phyloP scores from a whole-genome alignment of 2,888 invertebrate species.

The Heliconius sara region DNA sequence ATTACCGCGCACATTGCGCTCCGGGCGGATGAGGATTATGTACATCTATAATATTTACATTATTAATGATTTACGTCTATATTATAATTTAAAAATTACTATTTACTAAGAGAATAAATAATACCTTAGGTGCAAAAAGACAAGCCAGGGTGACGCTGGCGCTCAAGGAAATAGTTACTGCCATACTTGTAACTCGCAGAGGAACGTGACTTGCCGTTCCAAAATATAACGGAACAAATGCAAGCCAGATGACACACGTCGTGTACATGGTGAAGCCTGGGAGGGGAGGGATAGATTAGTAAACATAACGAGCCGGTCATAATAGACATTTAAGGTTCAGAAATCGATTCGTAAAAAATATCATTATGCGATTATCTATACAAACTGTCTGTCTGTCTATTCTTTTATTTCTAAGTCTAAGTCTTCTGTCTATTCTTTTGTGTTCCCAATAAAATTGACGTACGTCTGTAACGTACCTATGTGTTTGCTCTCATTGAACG shows the following conservation, averaged over 20 bases:
- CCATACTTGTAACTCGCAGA: conserved; percentile 96
- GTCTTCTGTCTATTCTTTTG: no score
- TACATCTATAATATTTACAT: conserved; percentile 59
- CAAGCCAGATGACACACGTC: conserved; percentile 98
- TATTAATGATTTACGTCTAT: neutral
- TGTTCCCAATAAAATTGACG: no score
- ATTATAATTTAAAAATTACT: neutral
- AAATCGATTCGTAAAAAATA: no score
- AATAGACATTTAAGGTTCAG: no score
- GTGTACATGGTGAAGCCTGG: conserved; percentile 99
- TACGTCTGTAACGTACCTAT: conserved; percentile 86
- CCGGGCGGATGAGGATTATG: conserved; percentile 71
- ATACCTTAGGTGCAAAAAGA: conserved; percentile 96
- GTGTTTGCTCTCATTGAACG: conserved; percentile 98
- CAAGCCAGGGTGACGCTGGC: conserved; percentile 97
- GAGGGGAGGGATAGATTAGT: neutral
- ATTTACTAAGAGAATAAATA: neutral
- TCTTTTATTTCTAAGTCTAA: no score
- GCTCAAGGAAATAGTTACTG: conserved; percentile 96
- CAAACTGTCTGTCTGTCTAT: no score
- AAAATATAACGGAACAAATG: conserved; percentile 98
- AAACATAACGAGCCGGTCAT: neutral
- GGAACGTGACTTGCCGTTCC: conserved; percentile 97
- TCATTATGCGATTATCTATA: no score
- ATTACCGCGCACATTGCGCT: conserved; percentile 72